phyloP scores from a whole-genome alignment of 2,888 invertebrate genomes.

The Tenthredo livida region DNA sequence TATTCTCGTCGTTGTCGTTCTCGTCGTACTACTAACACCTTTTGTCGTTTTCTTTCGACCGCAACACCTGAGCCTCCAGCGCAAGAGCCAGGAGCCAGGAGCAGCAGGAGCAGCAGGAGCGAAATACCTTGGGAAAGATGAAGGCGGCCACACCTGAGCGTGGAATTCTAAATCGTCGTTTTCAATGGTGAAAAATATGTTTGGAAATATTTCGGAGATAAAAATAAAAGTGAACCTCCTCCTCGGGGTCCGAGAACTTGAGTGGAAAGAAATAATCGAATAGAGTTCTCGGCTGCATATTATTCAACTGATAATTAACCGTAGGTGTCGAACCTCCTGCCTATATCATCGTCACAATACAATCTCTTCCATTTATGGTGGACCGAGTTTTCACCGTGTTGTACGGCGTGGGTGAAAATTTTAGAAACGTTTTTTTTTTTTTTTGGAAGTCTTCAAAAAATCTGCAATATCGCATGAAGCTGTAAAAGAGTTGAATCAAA shows the following conservation, averaged over 20 bases:
- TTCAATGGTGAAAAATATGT: conserved; percentile 22
- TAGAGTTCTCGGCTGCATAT: not conserved
- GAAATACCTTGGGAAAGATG: conserved; percentile 36
- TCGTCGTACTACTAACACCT: not conserved
- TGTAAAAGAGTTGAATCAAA: not conserved
- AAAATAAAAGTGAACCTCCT: not conserved
- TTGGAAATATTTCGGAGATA: not conserved
- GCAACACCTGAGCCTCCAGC: not conserved
- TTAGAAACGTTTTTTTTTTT: too few species aligned
- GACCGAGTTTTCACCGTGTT: not conserved
- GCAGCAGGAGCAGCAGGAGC: not conserved
- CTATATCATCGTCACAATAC: not conserved
- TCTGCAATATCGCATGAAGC: not conserved
- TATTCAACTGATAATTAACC: conserved; percentile 26
- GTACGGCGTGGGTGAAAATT: too few species aligned
- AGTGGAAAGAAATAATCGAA: not conserved
- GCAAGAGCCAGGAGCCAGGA: not conserved
- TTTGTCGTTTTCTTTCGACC: conserved; percentile 41
- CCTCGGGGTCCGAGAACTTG: not conserved
- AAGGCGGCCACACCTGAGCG: conserved; percentile 42
- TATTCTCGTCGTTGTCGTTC: not conserved
- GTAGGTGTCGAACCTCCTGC: not conserved
- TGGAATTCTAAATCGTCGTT: conserved; percentile 26
- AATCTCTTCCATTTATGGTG: not conserved
- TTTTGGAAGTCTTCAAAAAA: too few species aligned